Percentiles rank a stretch among this genome's conserved stretches.
Conservation (phyloP, 2,797 vertebrate species). For the Antennarius maculatus region DNA sequence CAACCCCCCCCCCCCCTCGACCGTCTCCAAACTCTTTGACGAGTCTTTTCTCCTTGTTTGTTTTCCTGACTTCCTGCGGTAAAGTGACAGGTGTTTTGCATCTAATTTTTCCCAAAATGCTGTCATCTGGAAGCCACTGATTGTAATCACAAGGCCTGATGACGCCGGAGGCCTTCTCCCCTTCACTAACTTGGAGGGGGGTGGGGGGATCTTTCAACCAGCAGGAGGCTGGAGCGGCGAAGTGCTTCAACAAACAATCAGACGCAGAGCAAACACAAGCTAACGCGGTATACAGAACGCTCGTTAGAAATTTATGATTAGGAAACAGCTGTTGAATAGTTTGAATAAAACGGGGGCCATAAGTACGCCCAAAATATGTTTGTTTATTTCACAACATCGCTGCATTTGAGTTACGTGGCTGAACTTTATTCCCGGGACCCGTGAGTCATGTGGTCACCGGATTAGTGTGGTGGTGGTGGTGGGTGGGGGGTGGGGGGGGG, state of each 20-base stretch:
- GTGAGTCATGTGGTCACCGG: constrained; percentile 14
- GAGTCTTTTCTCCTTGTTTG: constrained; percentile 35
- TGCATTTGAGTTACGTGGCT: constrained; percentile 60
- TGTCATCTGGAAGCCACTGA: constrained; percentile 74
- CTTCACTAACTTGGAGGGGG: constrained; percentile 58
- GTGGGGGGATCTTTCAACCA: constrained; percentile 52
- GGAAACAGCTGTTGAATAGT: constrained; percentile 68
- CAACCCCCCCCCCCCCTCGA: not conserved
- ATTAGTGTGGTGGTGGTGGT: not conserved
- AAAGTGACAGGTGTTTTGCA: constrained; percentile 76
- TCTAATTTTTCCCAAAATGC: constrained; percentile 61
- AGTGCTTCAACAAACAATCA: constrained; percentile 73
- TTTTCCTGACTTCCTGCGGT: constrained; percentile 50
- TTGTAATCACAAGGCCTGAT: constrained; percentile 79
- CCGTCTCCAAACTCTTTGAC: constrained; percentile 30
- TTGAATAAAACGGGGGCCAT: constrained; percentile 51
- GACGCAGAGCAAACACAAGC: constrained; percentile 65
- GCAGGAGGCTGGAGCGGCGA: constrained; percentile 65
- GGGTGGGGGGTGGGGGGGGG: too few species aligned
- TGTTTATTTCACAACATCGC: constrained; percentile 53
- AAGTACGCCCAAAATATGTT: not conserved
- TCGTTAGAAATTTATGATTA: constrained; percentile 71
- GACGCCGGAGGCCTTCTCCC: constrained; percentile 69
- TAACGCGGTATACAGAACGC: constrained; percentile 42
- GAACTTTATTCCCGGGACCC: constrained; percentile 33